Base-by-base conservation (phyloP, 1,140 invertebrate species). In the Psilanteris sp. region DNA sequence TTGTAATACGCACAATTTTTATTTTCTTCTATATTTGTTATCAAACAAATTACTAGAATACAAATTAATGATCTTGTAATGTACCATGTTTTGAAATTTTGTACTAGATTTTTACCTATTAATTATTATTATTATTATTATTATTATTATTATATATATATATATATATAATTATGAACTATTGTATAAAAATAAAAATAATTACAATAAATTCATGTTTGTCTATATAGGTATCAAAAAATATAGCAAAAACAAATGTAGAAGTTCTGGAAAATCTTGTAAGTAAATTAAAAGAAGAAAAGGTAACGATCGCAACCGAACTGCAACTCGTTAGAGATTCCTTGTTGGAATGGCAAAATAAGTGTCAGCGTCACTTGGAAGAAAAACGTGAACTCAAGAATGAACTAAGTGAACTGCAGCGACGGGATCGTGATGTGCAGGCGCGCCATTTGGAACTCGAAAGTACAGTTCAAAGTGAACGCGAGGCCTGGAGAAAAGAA, bases 171-270 rank as follows among this genome's bases (percentile, higher is more conserved):
- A 20, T 3, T 20, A 3, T 20, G 3, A 20, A 3, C 6, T 20
- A 3, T 20, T 20, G 18, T 6, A 3, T 20, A 20, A 26, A 26
- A 26, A 26, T 26, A 20, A 20, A 20, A 20, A 20, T 20, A 2
- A 1, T 10, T 29, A 2, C n/a, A n/a, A n/a, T n/a, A n/a, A n/a
- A n/a, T n/a, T n/a, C n/a, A n/a, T n/a, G n/a, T n/a, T n/a, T n/a
- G n/a, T n/a, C n/a, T n/a, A 2, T 61, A 13, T 61, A 92, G 90
- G 89, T 94, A 22, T 91, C 92, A 0, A 91, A 93, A 75, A 96
- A 95, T 76, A 96, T 94, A 85, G 93, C 95, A 7, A 95, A 96
- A 82, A 93, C 92, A 3, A 92, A 93, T 7, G 90, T 95, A 31
- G 92, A 92, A 5, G 94, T 96, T 76, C 85, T 97, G 37, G 94